Evolutionary conservation across 2,888 invertebrate genomes (phyloP).

Genomic region (Fragum sueziense): DNA sequence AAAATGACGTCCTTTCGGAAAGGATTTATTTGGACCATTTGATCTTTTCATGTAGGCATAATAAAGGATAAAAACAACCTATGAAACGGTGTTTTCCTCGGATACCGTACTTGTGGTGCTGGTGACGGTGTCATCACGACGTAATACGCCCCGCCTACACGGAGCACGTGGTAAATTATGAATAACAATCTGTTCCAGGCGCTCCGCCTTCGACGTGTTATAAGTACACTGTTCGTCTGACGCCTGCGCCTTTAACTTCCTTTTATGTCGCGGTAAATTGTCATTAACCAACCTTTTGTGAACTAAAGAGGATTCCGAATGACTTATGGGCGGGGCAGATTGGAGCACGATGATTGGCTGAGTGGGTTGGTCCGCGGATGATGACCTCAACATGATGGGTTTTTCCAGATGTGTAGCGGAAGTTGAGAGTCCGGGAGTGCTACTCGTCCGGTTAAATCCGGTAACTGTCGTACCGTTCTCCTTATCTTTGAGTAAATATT

Average conservation of each 20-base stretch:
- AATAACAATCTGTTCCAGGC: slow-evolving; percentile 73
- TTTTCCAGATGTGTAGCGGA: slow-evolving; percentile 37
- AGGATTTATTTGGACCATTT: too few species aligned
- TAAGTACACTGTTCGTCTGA: slow-evolving; percentile 71
- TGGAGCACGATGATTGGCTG: slow-evolving; percentile 74
- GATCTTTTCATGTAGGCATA: too few species aligned
- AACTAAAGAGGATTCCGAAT: slow-evolving; percentile 61
- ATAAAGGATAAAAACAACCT: too few species aligned
- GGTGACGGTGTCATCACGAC: slow-evolving; percentile 54
- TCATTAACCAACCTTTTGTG: slow-evolving; percentile 60
- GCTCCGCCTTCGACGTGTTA: slow-evolving; percentile 65
- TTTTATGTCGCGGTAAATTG: slow-evolving; percentile 66
- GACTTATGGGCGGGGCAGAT: slow-evolving; percentile 64
- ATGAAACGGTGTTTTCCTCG: slow-evolving; percentile 17
- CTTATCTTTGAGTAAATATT: background rate
- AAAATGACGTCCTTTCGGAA: too few species aligned
- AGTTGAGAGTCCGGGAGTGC: slow-evolving; percentile 38
- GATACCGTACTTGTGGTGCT: slow-evolving; percentile 54
- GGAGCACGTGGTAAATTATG: slow-evolving; percentile 69
- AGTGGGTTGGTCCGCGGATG: slow-evolving; percentile 62
- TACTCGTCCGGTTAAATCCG: slow-evolving; percentile 32
- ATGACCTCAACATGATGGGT: slow-evolving; percentile 55
- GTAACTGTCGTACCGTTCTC: background rate
- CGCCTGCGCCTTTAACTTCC: slow-evolving; percentile 67
- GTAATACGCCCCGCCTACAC: slow-evolving; percentile 42